Base-by-base conservation (phyloP, 2,113 vertebrate species). In the Oreochromis spilurus region DNA sequence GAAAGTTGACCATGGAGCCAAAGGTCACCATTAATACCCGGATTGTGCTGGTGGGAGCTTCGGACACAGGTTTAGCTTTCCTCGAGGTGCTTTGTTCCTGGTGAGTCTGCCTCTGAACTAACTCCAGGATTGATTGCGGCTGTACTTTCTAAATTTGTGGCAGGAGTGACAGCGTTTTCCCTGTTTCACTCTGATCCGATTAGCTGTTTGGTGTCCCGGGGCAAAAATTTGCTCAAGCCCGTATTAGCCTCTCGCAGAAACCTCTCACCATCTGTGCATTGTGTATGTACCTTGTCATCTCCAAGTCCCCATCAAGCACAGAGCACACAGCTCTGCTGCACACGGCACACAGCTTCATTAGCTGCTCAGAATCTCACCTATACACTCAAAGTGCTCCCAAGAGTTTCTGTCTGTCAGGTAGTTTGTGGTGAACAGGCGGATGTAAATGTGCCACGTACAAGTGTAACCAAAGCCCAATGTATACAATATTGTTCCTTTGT, bases 21-120 rank as follows among this genome's bases (percentile, higher is more conserved):
- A 99, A 97, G 95, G 91, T 96, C 14, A 95, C 93, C 48, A 17
- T 99, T 79, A 99, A 98, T 84, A 94, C 94, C 88, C 96, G 97
- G 94, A 96, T 99, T 5, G 97, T 99, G 84, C 97, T 99, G 70
- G 97, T 99, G 72, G 99, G 99, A 24, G 97, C 99, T 1, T 99
- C 99, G 0, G 97, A 96, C 81, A 97, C 97, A 3, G 98, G 96
- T 26, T 95, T 99, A 81, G 97, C 98, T 65, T 97, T 99, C 92
- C 95, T 99, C 14, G 97, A 99, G 96, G 97, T 96, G 0, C 88
- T 99, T 2, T 75, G 97, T 38, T 97, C 97, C 93, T 97, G 97
- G 99, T 99, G 95, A 96, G 97, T 94, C 65, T 4, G 14, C 10
- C 31, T 52, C 29, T 52, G 19, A 79, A n/a, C 24, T 19, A 19